These are phyloP conservation scores for Petromus typicus DNA, from an alignment of 2,113 vertebrate species.

Conservation along the genomic window DNA sequence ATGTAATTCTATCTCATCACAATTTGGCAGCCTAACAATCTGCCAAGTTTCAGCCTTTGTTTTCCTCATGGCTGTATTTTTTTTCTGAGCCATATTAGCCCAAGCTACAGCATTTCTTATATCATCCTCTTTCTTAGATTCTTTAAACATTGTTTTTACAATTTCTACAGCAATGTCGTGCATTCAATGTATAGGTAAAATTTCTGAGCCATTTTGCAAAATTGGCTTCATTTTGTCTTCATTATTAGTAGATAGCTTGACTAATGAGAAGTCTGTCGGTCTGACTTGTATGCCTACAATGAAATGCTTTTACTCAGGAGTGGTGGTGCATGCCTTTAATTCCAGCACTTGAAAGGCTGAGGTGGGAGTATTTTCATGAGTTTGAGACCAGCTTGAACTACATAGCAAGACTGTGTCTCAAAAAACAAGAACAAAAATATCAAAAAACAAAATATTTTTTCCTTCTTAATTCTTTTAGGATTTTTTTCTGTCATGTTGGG, in stretches of 20 bases:
- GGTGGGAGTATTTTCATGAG: not conserved
- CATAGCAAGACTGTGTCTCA: not conserved
- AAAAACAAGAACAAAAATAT: not conserved
- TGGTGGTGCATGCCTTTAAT: not conserved
- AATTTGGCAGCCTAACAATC: not conserved
- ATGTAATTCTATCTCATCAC: not conserved
- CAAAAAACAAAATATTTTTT: not conserved
- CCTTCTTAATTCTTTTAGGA: not conserved
- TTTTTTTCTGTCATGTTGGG: not conserved
- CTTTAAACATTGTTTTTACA: not conserved
- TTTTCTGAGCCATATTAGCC: not conserved
- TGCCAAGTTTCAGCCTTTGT: not conserved
- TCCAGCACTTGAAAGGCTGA: not conserved
- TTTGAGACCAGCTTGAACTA: not conserved
- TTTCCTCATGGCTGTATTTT: not conserved
- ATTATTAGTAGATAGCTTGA: not conserved
- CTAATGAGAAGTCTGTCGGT: not conserved
- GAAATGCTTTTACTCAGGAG: not conserved
- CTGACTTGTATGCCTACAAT: not conserved
- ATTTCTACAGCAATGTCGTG: not conserved
- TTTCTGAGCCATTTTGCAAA: constrained; percentile 36
- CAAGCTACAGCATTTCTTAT: not conserved
- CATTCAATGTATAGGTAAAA: not conserved
- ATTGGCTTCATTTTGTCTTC: not conserved
- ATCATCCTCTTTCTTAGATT: not conserved